phyloP scores from a whole-genome alignment of 2,888 invertebrate genomes.

The Sarcophaga carnaria region DNA sequence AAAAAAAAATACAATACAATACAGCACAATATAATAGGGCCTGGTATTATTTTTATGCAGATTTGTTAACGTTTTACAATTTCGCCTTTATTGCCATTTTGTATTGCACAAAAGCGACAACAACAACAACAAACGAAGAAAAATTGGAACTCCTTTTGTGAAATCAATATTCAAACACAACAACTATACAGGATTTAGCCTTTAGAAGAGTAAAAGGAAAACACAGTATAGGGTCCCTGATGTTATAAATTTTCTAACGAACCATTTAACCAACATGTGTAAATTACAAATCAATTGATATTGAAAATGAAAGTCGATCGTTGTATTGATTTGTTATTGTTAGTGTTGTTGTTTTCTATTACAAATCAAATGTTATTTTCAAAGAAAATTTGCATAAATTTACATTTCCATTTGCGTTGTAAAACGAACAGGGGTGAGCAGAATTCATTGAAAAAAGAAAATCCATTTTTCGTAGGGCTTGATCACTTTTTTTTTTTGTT shows the following conservation, averaged over 20 bases:
- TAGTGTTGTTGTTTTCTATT: background rate
- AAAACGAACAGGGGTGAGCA: slow-evolving; percentile 17
- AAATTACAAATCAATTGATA: slow-evolving; percentile 66
- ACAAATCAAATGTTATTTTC: slow-evolving; percentile 30
- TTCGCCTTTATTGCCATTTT: slow-evolving; percentile 63
- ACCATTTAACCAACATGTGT: slow-evolving; percentile 66
- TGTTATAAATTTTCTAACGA: slow-evolving; percentile 59
- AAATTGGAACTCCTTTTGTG: slow-evolving; percentile 49
- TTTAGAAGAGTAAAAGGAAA: background rate
- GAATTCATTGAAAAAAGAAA: background rate
- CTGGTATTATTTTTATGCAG: slow-evolving; percentile 64
- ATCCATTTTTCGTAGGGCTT: background rate
- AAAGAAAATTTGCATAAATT: slow-evolving; percentile 63
- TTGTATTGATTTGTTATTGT: background rate
- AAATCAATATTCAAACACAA: slow-evolving; percentile 58
- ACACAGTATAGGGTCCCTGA: background rate
- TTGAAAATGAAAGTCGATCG: slow-evolving; percentile 46
- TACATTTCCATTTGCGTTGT: slow-evolving; percentile 36
- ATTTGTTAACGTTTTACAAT: slow-evolving; percentile 37
- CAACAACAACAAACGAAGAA: background rate
- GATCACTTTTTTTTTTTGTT: too few species aligned
- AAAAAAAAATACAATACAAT: too few species aligned
- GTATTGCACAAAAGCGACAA: slow-evolving; percentile 17
- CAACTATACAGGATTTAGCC: slow-evolving; percentile 27
- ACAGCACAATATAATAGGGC: background rate